phyloP scores from a whole-genome alignment of 1,140 invertebrate genomes.

The Aphelinus atriplicis region DNA sequence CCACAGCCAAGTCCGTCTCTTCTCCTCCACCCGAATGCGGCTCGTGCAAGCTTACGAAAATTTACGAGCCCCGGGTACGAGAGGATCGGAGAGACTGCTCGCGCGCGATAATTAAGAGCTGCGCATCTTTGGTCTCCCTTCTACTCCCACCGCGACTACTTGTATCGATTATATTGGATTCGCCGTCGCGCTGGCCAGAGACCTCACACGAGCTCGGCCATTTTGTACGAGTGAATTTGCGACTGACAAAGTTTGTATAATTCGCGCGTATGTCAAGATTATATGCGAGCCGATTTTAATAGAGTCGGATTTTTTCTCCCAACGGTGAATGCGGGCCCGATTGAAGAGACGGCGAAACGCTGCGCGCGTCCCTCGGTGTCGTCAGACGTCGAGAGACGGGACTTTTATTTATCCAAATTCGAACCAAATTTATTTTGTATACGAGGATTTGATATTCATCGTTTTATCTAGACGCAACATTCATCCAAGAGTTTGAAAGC shows the following conservation, averaged over 20 bases:
- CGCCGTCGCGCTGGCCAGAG: conserved; percentile 20
- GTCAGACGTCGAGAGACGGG: too few relatives aligned
- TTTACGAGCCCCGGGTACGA: conserved; percentile 27
- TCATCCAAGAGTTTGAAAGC: too few relatives aligned
- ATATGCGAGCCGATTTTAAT: conserved; percentile 31
- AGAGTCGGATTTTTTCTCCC: conserved; percentile 33
- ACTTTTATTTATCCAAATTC: too few relatives aligned
- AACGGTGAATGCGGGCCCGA: background rate
- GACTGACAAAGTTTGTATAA: conserved; percentile 37
- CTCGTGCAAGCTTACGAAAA: conserved; percentile 36
- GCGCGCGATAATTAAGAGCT: conserved; percentile 38
- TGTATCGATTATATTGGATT: conserved; percentile 37
- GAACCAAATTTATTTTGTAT: too few relatives aligned
- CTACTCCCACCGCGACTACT: too few relatives aligned
- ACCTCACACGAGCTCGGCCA: conserved; percentile 32
- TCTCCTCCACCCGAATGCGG: background rate
- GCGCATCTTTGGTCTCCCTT: background rate
- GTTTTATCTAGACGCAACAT: too few relatives aligned
- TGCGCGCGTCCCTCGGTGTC: too few relatives aligned
- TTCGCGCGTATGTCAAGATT: conserved; percentile 36
- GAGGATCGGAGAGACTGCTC: conserved; percentile 10
- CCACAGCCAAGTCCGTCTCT: conserved; percentile 16
- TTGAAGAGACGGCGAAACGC: background rate
- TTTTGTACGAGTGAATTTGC: background rate
- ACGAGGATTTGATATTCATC: too few relatives aligned